Evolutionary conservation across 2,888 invertebrate genomes (phyloP).

Genomic region (Cryptophagus acutangulus): DNA sequence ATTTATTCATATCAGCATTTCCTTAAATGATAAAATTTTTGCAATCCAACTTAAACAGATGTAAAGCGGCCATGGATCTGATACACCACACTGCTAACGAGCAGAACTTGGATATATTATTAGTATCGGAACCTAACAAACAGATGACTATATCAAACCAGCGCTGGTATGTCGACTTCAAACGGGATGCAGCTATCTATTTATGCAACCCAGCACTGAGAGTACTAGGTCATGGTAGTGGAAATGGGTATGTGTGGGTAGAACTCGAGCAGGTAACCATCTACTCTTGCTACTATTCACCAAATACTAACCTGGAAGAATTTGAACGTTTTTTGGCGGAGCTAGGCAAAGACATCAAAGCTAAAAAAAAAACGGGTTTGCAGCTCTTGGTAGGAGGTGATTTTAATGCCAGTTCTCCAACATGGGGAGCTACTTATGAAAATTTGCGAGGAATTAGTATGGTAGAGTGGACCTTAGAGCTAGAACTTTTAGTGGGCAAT

Average conservation of each 20-base stretch:
- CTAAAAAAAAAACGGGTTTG: neutral
- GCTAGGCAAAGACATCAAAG: neutral
- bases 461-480: slow-evolving; percentile 12
- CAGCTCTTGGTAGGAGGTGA: slow-evolving; percentile 7
- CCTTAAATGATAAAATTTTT: slow-evolving; percentile 7
- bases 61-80: slow-evolving; percentile 18
- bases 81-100: slow-evolving; percentile 15
- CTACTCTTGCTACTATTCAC: neutral
- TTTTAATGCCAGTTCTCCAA: slow-evolving; percentile 13
- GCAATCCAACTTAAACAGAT: slow-evolving; percentile 24
- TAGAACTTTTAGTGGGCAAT: slow-evolving; percentile 10
- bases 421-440: slow-evolving; percentile 2
- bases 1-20: too few relatives aligned
- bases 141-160: neutral
- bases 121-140: slow-evolving; percentile 17
- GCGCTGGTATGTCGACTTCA: neutral
- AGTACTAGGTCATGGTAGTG: neutral
- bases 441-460: slow-evolving; percentile 12
- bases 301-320: neutral
- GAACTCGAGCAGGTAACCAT: slow-evolving; percentile 6
- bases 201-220: neutral
- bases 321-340: neutral
- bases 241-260: slow-evolving; percentile 8
- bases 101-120: slow-evolving; percentile 11
- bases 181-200: neutral